Evolutionary conservation across 1,140 invertebrate genomes (phyloP).

Genomic region (Leptoteleia sp.): DNA sequence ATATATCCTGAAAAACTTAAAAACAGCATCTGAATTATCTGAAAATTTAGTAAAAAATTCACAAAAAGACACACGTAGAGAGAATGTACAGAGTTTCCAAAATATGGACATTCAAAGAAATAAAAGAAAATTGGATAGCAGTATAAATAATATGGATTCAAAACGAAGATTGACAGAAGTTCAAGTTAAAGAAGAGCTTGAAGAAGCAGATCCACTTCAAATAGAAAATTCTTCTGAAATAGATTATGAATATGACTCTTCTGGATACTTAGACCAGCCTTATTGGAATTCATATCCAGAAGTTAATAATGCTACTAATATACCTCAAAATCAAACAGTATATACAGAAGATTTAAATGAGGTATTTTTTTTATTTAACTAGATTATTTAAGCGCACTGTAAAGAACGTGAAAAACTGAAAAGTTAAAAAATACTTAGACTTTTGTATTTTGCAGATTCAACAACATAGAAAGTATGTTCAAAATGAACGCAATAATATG

Average conservation of each 20-base stretch:
- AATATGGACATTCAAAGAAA: slow-evolving; percentile 9
- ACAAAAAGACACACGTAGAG: slow-evolving; percentile 28
- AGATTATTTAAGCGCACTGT: no score
- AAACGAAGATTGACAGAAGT: slow-evolving; percentile 18
- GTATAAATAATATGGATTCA: slow-evolving; percentile 16
- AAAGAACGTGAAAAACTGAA: no score
- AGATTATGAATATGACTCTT: slow-evolving; percentile 46
- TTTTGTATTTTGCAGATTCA: slow-evolving; percentile 17
- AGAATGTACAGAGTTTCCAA: slow-evolving; percentile 5
- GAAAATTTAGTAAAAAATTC: slow-evolving; percentile 36
- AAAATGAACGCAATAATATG: slow-evolving; percentile 8
- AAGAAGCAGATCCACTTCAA: slow-evolving; percentile 28
- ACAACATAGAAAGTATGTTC: slow-evolving; percentile 16
- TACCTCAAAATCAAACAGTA: slow-evolving; percentile 2
- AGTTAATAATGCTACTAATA: neutral
- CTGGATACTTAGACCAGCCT: slow-evolving; percentile 35
- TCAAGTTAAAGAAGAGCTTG: slow-evolving; percentile 26
- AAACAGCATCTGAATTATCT: slow-evolving; percentile 40
- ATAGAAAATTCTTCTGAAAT: slow-evolving; percentile 20
- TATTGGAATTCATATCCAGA: slow-evolving; percentile 45
- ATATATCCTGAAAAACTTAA: slow-evolving; percentile 47
- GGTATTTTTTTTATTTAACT: no score
- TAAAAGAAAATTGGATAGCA: slow-evolving; percentile 40
- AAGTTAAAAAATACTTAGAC: no score
- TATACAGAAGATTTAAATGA: slow-evolving; percentile 13